Evolutionary conservation across 2,113 vertebrate genomes (phyloP).

Genomic region (Phyllostomus hastatus): DNA sequence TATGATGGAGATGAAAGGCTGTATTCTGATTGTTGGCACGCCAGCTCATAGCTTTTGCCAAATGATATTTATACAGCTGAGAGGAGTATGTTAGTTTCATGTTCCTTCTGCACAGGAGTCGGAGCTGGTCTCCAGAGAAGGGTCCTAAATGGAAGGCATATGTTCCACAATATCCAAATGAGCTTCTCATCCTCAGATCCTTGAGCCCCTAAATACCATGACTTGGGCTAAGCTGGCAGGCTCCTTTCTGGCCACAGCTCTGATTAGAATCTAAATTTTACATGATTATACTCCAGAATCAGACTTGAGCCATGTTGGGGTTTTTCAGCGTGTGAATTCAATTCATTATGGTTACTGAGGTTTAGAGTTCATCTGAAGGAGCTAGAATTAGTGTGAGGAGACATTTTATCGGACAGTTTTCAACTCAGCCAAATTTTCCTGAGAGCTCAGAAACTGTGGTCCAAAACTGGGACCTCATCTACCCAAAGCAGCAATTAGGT

Average conservation of each 20-base stretch:
- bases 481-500: constrained; percentile 59
- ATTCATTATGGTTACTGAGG: constrained; percentile 69
- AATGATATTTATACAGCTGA: constrained; percentile 68
- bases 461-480: constrained; percentile 54
- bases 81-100: constrained; percentile 27
- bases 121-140: constrained; percentile 19
- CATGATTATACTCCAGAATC: not conserved
- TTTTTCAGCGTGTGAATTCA: constrained; percentile 62
- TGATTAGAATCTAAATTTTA: constrained; percentile 24
- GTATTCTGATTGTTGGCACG: constrained; percentile 28
- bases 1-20: constrained; percentile 45
- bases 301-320: constrained; percentile 22
- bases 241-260: constrained; percentile 32
- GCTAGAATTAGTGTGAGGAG: constrained; percentile 49
- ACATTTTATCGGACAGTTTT: constrained; percentile 57
- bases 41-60: constrained; percentile 46
- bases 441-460: constrained; percentile 21
- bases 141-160: constrained; percentile 48
- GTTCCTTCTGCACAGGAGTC: constrained; percentile 31
- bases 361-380: constrained; percentile 53
- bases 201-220: constrained; percentile 6
- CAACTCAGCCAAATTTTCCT: constrained; percentile 51
- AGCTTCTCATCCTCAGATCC: constrained; percentile 25
- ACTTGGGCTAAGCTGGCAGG: constrained; percentile 54
- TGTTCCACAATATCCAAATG: constrained; percentile 31